A percentile compares a stretch with the other conserved stretches of the same genome.
Conservation (phyloP, 2,888 invertebrate genomes). For the Nemapogon koenigi region DNA sequence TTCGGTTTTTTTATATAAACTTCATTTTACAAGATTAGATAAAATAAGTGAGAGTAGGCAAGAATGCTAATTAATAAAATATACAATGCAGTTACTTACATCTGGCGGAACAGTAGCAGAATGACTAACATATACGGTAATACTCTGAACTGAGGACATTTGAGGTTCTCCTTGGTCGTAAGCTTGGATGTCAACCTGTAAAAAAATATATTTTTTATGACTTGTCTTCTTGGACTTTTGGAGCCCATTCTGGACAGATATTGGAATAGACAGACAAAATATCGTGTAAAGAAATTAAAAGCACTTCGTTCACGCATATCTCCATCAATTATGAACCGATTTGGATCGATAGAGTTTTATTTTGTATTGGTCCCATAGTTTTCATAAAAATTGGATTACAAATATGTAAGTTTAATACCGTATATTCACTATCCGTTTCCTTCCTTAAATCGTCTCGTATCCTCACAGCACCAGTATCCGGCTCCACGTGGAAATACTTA, state of each 20-base stretch:
- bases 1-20: too few species aligned
- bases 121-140: constrained; percentile 85
- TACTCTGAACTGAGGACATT: constrained; percentile 79
- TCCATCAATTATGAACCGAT: too few species aligned
- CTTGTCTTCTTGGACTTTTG: too few species aligned
- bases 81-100: constrained; percentile 31
- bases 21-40: too few species aligned
- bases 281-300: too few species aligned
- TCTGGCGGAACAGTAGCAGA: constrained; percentile 72
- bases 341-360: neutral
- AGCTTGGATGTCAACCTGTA: constrained; percentile 81
- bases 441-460: constrained; percentile 85
- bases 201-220: too few species aligned
- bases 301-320: too few species aligned
- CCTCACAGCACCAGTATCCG: constrained; percentile 80
- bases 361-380: neutral
- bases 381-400: too few species aligned
- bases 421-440: constrained; percentile 87
- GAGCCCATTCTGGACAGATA: too few species aligned
- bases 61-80: too few species aligned
- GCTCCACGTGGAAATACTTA: constrained; percentile 88
- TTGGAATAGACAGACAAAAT: too few species aligned
- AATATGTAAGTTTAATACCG: constrained; percentile 62
- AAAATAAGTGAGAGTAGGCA: too few species aligned
- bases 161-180: constrained; percentile 88